These are phyloP conservation scores for Dicroscelio sp. DNA, from an alignment of 2,888 invertebrate genomes.

Conservation along the genomic window DNA sequence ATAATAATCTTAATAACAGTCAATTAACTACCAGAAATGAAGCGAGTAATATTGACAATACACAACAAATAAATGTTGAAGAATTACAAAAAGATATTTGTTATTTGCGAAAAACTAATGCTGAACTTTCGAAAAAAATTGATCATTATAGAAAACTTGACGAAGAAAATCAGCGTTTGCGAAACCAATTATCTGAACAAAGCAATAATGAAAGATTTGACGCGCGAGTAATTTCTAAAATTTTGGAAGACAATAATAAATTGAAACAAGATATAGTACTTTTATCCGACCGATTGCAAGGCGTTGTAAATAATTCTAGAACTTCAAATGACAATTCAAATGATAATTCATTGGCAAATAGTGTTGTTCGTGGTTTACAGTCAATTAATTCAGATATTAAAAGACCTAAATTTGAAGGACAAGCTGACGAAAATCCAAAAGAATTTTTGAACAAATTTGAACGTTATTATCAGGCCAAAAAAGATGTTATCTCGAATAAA, in stretches of 20 bases:
- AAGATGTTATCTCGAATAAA: not conserved
- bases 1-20: not conserved
- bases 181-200: not conserved
- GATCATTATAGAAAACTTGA: not conserved
- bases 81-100: not conserved
- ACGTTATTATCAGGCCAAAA: not conserved
- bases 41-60: not conserved
- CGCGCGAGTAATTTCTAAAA: not conserved
- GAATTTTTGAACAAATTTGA: slow-evolving; percentile 9
- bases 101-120: not conserved
- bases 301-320: not conserved
- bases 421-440: not conserved
- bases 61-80: not conserved
- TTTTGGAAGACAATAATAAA: not conserved
- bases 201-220: not conserved
- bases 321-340: too few species aligned
- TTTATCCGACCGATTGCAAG: not conserved
- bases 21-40: not conserved
- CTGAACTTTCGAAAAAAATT: not conserved
- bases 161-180: not conserved
- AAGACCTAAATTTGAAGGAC: not conserved
- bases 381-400: not conserved
- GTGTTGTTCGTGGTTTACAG: not conserved
- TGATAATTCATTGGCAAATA: not conserved
- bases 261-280: not conserved